Evolutionary conservation across 2,797 vertebrate species (phyloP), one percentile per base, ranked within the genome.

Genomic region (Amniataba percoides): DNA sequence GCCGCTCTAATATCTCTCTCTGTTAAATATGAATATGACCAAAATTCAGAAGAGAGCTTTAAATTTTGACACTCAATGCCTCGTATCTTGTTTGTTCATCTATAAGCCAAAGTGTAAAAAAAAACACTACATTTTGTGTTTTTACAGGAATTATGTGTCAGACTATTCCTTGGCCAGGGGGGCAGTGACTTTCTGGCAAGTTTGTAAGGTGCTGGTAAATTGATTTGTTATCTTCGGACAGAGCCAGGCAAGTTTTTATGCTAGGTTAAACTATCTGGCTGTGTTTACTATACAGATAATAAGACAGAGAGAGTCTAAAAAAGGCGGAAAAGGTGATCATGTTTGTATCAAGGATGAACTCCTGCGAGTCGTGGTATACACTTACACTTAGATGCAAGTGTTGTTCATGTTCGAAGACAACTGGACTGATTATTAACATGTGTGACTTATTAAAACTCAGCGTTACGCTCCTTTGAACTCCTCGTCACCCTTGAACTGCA

Each of bases 381-480:
- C n/a, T n/a, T n/a, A n/a, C n/a, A n/a, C n/a, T n/a, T n/a, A 31
- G 27, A 31, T 31, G 27, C 27, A 31, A 31, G 27, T 48, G 16
- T 19, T 63, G 16, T 34, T 59, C 43, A 52, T 65, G 60, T n/a
- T 77, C 53, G 52, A 42, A 76, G 74, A 75, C 34, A 77, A 51
- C 19, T 53, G 42, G 13, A 60, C 40, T 78, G 18, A 81, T 65
- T 86, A 62, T 74, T 60, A 83, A 78, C 82, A 82, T 51, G 59
- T 83, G 82, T 7, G 27, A 66, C 56, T 64, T 72, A 74, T 82
- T 63, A 55, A 70, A 59, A 80, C 14, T 5, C 23, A 81, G 45
- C 52, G 39, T 73, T 71, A 40, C 36, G 51, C 25, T 77, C 58
- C 59, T 77, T 75, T 88, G 69, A 92, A 88, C 91, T 88, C 60